phyloP scores from a whole-genome alignment of 64 coral and sea anemone species.

The Porites lutea region DNA sequence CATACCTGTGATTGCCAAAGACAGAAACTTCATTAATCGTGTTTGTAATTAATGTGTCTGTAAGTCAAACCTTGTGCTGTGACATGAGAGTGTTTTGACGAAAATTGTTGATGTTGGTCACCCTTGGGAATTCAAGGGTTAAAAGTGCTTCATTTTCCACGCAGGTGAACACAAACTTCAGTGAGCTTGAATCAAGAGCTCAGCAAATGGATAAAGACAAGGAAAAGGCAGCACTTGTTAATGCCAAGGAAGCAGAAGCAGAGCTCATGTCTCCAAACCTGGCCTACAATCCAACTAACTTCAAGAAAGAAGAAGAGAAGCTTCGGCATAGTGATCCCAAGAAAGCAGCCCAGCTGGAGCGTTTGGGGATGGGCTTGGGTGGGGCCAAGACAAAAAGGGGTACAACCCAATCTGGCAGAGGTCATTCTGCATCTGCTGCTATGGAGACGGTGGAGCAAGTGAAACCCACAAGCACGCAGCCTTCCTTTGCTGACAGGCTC shows the following conservation, averaged over 20 bases:
- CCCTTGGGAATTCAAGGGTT: too few relatives aligned
- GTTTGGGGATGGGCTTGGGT: conserved; percentile 85
- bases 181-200: conserved; percentile 85
- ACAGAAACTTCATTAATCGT: too few relatives aligned
- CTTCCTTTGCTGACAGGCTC: conserved; percentile 73
- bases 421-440: conserved; percentile 93
- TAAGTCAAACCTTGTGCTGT: too few relatives aligned
- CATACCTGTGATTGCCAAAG: too few relatives aligned
- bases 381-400: conserved; percentile 3
- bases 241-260: conserved; percentile 74
- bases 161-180: conserved; percentile 93
- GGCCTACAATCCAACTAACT: conserved; percentile 77
- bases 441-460: conserved; percentile 95
- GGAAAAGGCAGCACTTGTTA: conserved; percentile 70
- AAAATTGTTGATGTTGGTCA: too few relatives aligned
- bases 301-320: conserved; percentile 96
- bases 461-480: conserved; percentile 56
- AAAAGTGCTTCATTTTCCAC: not conserved
- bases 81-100: too few relatives aligned
- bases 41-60: too few relatives aligned
- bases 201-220: conserved; percentile 83
- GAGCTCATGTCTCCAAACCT: conserved; percentile 87
- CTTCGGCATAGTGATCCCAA: conserved; percentile 89
- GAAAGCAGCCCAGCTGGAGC: conserved; percentile 95
- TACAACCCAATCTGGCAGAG: conserved; percentile 68